These are phyloP conservation scores for Apostichopus parvimensis DNA, from an alignment of 35 echinoderm and acorn worm genomes.

Conservation along the genomic window DNA sequence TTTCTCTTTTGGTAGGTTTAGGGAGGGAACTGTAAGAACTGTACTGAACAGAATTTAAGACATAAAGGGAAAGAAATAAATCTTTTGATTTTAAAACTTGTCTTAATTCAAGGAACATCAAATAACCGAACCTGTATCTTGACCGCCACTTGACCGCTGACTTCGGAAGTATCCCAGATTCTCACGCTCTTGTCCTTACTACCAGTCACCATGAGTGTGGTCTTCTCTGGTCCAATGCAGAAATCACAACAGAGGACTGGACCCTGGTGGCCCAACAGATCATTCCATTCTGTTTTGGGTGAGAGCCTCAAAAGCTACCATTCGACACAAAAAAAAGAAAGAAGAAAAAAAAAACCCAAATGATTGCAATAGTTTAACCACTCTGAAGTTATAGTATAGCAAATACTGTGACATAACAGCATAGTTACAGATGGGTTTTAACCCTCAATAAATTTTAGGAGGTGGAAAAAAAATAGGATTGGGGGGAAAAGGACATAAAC, in stretches of 20 bases:
- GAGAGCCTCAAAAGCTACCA: slow-evolving; percentile 44
- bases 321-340: too few relatives aligned
- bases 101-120: background rate
- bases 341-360: too few relatives aligned
- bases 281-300: slow-evolving; percentile 55
- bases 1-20: too few relatives aligned
- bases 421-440: too few relatives aligned
- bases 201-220: slow-evolving; percentile 65
- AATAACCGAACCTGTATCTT: slow-evolving; percentile 13
- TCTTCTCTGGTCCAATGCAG: slow-evolving; percentile 39
- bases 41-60: background rate
- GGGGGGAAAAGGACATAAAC: too few relatives aligned
- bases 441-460: too few relatives aligned
- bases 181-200: slow-evolving; percentile 79
- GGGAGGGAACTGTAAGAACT: too few relatives aligned
- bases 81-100: background rate
- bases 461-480: too few relatives aligned
- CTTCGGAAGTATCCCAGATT: slow-evolving; percentile 73
- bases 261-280: slow-evolving; percentile 63
- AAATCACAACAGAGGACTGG: slow-evolving; percentile 66
- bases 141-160: slow-evolving; percentile 32
- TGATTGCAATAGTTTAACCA: too few relatives aligned
- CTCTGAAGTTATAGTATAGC: too few relatives aligned
- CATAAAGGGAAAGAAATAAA: background rate
- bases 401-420: too few relatives aligned